Conservation (phyloP, 2,888 invertebrate species). For the Epirrhoe alternata region DNA sequence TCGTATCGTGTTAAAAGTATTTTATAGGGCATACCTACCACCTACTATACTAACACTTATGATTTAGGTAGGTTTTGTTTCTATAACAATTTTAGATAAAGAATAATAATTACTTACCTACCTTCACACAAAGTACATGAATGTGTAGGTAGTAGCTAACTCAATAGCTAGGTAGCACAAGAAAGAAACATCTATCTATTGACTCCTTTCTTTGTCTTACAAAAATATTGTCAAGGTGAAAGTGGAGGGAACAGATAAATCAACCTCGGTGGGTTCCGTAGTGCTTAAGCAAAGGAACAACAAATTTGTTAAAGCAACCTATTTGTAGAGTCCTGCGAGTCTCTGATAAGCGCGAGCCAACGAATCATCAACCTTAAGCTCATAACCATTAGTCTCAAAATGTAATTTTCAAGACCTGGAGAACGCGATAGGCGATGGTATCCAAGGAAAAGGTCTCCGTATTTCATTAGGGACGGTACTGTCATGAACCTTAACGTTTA, state of each 20-base stretch:
- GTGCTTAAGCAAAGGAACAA: background rate
- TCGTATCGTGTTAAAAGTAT: too few species aligned
- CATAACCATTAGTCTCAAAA: constrained; percentile 9
- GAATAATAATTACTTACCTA: too few species aligned
- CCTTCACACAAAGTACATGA: too few species aligned
- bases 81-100: too few species aligned
- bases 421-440: constrained; percentile 15
- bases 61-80: too few species aligned
- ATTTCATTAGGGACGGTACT: constrained; percentile 11
- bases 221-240: background rate
- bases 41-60: too few species aligned
- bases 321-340: constrained; percentile 21
- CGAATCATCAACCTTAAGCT: constrained; percentile 21
- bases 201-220: background rate
- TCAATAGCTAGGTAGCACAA: background rate
- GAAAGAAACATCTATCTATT: background rate
- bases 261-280: background rate
- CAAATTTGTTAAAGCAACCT: background rate
- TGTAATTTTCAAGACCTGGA: constrained; percentile 10
- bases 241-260: background rate
- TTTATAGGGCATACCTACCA: too few species aligned
- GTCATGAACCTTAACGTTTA: constrained; percentile 16
- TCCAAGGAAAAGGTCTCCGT: constrained; percentile 8
- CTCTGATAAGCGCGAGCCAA: constrained; percentile 29
- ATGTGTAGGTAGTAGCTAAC: too few species aligned